Conservation (phyloP, 2,113 vertebrate genomes). For the Oryzias javanicus region DNA sequence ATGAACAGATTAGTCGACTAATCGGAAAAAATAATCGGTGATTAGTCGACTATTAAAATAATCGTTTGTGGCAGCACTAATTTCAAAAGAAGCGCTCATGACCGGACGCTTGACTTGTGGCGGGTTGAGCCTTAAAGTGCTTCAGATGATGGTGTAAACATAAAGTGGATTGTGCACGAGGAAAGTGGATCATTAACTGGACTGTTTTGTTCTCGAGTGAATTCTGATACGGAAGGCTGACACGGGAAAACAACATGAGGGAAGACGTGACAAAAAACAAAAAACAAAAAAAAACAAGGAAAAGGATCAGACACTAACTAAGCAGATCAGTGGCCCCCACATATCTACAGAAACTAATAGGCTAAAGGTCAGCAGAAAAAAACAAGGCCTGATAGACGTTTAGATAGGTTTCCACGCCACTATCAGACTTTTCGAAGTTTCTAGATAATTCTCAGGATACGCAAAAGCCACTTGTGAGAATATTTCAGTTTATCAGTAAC, state of each 20-base stretch:
- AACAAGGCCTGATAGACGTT: neutral
- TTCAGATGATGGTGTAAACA: slow-evolving; percentile 15
- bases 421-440: no score
- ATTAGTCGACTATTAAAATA: no score
- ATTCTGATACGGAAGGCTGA: slow-evolving; percentile 7
- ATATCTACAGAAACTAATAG: slow-evolving; percentile 25
- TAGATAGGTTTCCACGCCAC: no score
- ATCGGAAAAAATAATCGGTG: no score
- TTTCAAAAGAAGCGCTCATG: slow-evolving; percentile 13
- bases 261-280: slow-evolving; percentile 1
- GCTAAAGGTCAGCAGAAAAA: slow-evolving; percentile 42
- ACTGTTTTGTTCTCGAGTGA: slow-evolving; percentile 24
- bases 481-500: neutral
- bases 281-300: slow-evolving; percentile 1
- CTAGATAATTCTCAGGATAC: no score
- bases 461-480: no score
- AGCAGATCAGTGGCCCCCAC: neutral
- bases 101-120: slow-evolving; percentile 25
- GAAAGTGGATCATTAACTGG: slow-evolving; percentile 53
- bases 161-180: slow-evolving; percentile 15
- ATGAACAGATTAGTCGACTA: no score
- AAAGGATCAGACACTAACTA: slow-evolving; percentile 9
- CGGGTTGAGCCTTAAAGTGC: slow-evolving; percentile 20
- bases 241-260: neutral
- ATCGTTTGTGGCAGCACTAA: no score